Conservation (phyloP, 2,113 vertebrate species). For the Limnothrissa miodon region DNA sequence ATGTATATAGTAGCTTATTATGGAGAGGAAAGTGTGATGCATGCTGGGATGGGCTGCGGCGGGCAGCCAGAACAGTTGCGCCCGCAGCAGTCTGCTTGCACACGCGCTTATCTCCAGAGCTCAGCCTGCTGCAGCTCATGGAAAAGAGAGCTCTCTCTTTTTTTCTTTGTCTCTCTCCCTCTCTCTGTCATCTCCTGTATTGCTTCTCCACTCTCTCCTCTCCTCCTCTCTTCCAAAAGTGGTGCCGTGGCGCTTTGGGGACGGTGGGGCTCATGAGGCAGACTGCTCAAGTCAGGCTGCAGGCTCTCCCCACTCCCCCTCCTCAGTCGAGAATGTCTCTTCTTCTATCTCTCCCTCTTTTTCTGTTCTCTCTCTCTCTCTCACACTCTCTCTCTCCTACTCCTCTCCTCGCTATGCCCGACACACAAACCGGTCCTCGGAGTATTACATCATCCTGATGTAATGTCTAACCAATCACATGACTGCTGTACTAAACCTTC, state of each 20-base stretch:
- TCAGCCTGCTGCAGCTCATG: conserved; percentile 37
- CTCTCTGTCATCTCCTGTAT: conserved; percentile 44
- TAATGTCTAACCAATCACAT: conserved; percentile 83
- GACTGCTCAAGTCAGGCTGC: not conserved
- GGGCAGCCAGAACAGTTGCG: not conserved
- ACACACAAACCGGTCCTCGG: conserved; percentile 78
- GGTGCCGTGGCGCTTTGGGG: not conserved
- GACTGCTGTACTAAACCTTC: conserved; percentile 75
- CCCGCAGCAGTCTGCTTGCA: conserved; percentile 7
- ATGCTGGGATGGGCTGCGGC: not conserved
- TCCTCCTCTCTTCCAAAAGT: conserved; percentile 35
- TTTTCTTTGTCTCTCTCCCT: conserved; percentile 15
- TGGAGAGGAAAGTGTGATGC: conserved; percentile 6
- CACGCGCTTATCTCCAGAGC: conserved; percentile 44
- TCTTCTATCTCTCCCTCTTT: not conserved
- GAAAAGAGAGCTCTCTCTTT: conserved; percentile 41
- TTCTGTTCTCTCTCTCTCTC: conserved; percentile 22
- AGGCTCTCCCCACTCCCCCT: not conserved
- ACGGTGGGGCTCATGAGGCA: not conserved
- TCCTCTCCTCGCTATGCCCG: conserved; percentile 65
- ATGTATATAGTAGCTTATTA: conserved; percentile 15
- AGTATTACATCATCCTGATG: conserved; percentile 89
- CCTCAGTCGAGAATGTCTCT: not conserved
- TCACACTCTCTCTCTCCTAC: conserved; percentile 40
- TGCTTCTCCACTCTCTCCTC: conserved; percentile 40